Evolutionary conservation across 2,888 invertebrate species (phyloP).

Genomic region (Pandemis heparana): DNA sequence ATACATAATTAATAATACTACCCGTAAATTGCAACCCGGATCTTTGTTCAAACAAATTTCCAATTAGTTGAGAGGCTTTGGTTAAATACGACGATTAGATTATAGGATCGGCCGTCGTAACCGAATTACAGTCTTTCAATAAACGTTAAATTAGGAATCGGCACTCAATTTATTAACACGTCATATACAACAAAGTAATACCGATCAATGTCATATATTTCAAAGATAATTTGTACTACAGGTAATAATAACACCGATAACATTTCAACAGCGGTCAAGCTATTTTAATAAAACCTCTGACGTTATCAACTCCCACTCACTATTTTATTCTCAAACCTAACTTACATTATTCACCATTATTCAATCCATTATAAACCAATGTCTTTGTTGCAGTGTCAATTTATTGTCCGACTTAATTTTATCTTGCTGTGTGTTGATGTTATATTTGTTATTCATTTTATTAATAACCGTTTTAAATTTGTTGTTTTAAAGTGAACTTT

Average conservation of each 20-base stretch:
- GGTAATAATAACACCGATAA: neutral
- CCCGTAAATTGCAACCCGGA: neutral
- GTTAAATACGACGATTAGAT: conserved; percentile 5
- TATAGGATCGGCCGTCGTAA: neutral
- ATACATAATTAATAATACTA: neutral
- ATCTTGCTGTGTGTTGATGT: no score
- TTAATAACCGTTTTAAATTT: no score
- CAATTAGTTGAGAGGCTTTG: conserved; percentile 10
- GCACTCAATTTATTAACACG: neutral
- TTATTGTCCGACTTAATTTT: no score
- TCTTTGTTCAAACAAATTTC: neutral
- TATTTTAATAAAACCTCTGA: neutral
- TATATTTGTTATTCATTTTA: no score
- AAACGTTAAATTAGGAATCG: neutral
- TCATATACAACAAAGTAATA: neutral
- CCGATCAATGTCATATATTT: conserved; percentile 5
- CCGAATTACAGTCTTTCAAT: conserved; percentile 2
- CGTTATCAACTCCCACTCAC: neutral
- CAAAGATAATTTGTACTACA: neutral
- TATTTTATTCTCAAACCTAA: neutral
- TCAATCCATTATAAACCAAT: no score
- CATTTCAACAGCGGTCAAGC: neutral
- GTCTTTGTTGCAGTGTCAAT: no score
- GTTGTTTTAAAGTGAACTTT: no score
- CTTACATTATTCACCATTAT: neutral